Evolutionary conservation across 1,140 invertebrate genomes (phyloP).

Genomic region (Achroia grisella): DNA sequence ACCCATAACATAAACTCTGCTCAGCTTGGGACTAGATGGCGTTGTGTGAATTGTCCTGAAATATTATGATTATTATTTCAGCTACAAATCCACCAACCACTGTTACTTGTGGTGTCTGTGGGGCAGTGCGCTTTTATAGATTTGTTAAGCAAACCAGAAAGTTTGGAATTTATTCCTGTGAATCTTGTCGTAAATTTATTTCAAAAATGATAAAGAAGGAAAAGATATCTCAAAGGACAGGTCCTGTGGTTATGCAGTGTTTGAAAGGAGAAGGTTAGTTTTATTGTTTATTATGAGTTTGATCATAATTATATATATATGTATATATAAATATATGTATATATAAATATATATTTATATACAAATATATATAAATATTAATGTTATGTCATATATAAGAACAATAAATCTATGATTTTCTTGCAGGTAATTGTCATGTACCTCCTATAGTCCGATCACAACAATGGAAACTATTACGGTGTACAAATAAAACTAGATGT

Average conservation of each 20-base stretch:
- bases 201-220: conserved; percentile 84
- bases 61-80: too few relatives aligned
- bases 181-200: conserved; percentile 90
- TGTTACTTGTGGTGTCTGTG: conserved; percentile 86
- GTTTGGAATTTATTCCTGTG: conserved; percentile 89
- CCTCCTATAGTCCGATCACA: conserved; percentile 80
- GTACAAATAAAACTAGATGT: conserved; percentile 82
- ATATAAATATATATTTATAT: too few relatives aligned
- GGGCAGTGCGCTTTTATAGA: conserved; percentile 83
- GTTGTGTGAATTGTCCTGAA: too few relatives aligned
- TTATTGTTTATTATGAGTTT: not conserved
- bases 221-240: conserved; percentile 73
- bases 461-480: conserved; percentile 81
- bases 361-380: too few relatives aligned
- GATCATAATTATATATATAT: too few relatives aligned
- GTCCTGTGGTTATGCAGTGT: conserved; percentile 77
- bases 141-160: conserved; percentile 85
- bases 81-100: conserved; percentile 75
- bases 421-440: conserved; percentile 78
- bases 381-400: not conserved
- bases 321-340: too few relatives aligned
- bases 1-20: too few relatives aligned
- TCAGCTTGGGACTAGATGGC: too few relatives aligned
- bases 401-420: conserved; percentile 11
- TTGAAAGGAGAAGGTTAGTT: conserved; percentile 78